A percentile compares a stretch with the other conserved stretches of the same genome.
These are phyloP conservation scores for Xiphorhynchus erythropygius DNA, from an alignment of 2,797 vertebrate genomes.

Conservation along the genomic window DNA sequence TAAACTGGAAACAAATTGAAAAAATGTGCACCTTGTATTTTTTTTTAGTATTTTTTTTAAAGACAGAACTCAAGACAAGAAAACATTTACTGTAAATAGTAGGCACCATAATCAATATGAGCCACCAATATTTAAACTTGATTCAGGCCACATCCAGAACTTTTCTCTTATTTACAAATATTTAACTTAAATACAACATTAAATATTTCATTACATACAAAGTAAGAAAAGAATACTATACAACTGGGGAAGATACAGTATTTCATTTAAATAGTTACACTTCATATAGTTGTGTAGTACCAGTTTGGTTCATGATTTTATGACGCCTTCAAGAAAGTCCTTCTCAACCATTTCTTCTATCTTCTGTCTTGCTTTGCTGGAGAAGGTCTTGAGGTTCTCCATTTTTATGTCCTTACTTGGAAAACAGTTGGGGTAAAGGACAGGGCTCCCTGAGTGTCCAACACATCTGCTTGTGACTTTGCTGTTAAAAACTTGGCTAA, in stretches of 20 bases:
- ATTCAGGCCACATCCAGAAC: conserved; percentile 86
- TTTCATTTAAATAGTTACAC: conserved; percentile 68
- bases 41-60: conserved; percentile 63
- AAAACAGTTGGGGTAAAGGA: conserved; percentile 79
- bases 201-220: conserved; percentile 85
- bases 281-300: conserved; percentile 45
- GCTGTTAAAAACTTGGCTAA: conserved; percentile 96
- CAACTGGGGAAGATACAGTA: conserved; percentile 65
- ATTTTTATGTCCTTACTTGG: conserved; percentile 89
- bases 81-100: conserved; percentile 70
- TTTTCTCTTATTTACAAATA: conserved; percentile 90
- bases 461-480: conserved; percentile 88
- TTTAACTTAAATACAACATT: conserved; percentile 93
- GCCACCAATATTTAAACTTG: conserved; percentile 80
- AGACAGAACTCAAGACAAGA: conserved; percentile 81
- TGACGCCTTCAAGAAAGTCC: conserved; percentile 95
- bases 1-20: conserved; percentile 67
- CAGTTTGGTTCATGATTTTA: conserved; percentile 87
- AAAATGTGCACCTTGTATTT: conserved; percentile 78
- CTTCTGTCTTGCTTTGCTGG: conserved; percentile 92
- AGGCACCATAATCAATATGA: conserved; percentile 80
- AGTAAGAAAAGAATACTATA: conserved; percentile 84
- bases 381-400: conserved; percentile 93
- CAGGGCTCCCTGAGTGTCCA: conserved; percentile 81
- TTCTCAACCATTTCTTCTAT: conserved; percentile 99